Base-by-base conservation (phyloP, 2,888 invertebrate species). In the Callimorpha dominula region DNA sequence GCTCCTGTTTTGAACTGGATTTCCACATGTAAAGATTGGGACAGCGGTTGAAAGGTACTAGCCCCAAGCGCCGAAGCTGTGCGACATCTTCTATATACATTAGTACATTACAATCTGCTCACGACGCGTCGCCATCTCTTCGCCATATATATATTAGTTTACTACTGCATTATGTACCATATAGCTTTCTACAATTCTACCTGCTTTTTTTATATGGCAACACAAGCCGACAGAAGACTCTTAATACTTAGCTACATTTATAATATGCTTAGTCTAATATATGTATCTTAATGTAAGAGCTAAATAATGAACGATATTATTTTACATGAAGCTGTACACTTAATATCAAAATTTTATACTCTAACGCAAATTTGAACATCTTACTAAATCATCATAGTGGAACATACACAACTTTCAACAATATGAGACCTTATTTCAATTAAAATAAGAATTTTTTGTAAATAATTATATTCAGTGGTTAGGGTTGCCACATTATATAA, bases 241-340 rank as follows among this genome's bases (percentile, higher is more conserved):
- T 54, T 20, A 15, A 57, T 52, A 54, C 17, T 54, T n/a, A 54
- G 54, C 11, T 42, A 67, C 54, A 66, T 40, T 0, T 42, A 52
- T 40, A 60, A 31, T 31, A 46, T 68, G 12, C 60, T 49, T 60
- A 68, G 1, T 57, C 3, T 74, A 74, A 67, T 68, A 69, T 64
- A 42, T 67, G n/a, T 67, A 43, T 40, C 74, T 82, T 77, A 82
- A 79, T 82, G 82, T 80, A 79, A 82, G 73, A 71, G 77, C 82
- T 79, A 71, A 9, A 17, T 12, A 65, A 46, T 73, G 15, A 69
- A 72, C 72, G 68, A 62, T 65, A 31, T 67, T 69, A 78, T 70
- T 63, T 69, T 40, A 64, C 42, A 64, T n/a, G 4, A 64, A 64
- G 43, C 42, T 64, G 64, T 43, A 64, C 43, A 64, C n/a, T 17